A percentile compares a stretch with the other conserved stretches of the same genome.
These are phyloP conservation scores for Aphidius colemani DNA, from an alignment of 2,888 invertebrate genomes.

Conservation along the genomic window DNA sequence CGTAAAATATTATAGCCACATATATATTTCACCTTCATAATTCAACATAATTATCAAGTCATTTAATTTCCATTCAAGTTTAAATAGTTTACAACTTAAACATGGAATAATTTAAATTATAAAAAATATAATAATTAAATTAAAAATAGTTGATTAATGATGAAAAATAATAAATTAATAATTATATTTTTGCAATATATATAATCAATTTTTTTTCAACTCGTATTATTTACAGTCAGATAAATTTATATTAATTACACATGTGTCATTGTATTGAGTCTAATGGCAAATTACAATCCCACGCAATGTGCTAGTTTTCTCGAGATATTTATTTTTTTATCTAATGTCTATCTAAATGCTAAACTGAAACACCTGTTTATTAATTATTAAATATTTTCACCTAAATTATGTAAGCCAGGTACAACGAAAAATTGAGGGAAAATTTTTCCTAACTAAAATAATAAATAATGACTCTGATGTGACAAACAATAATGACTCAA, in stretches of 20 bases:
- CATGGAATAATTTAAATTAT: not conserved
- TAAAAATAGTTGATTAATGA: not conserved
- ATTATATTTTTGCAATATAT: not conserved
- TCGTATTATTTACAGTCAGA: too few species aligned
- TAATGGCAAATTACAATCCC: slow-evolving; percentile 30
- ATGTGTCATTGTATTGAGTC: not conserved
- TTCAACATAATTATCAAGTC: slow-evolving; percentile 7
- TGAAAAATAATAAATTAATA: not conserved
- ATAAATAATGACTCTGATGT: not conserved
- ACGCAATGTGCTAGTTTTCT: slow-evolving; percentile 29
- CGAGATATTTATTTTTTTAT: slow-evolving; percentile 6
- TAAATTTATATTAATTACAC: not conserved
- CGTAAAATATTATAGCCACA: too few species aligned
- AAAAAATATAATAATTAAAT: not conserved
- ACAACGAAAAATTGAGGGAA: too few species aligned
- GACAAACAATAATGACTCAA: not conserved
- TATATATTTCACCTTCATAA: slow-evolving; percentile 28
- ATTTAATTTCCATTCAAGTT: slow-evolving; percentile 4
- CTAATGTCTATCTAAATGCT: slow-evolving; percentile 33
- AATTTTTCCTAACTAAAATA: not conserved
- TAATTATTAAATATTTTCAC: slow-evolving; percentile 1
- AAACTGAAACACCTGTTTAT: slow-evolving; percentile 31
- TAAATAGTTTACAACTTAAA: not conserved
- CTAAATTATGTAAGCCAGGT: too few species aligned
- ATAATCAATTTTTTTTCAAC: not conserved